Base-by-base conservation (phyloP, 2,888 invertebrate species). In the Flexamia atlantica region DNA sequence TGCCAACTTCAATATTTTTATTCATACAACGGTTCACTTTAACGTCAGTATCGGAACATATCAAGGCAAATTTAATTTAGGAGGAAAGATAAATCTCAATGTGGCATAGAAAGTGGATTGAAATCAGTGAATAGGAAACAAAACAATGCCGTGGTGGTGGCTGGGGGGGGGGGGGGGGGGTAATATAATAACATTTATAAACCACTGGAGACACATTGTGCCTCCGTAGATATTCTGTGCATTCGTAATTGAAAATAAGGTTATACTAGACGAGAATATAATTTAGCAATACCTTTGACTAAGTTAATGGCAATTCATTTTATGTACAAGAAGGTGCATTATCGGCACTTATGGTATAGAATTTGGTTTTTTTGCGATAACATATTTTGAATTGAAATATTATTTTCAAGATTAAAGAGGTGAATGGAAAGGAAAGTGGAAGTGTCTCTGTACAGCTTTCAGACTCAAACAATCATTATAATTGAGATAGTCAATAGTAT, bases 121-220 rank as follows among this genome's bases (percentile, higher is more conserved):
- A 30, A 68, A 36, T 36, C 32, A 28, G 30, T 30, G 30, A 68
- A 30, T 68, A 68, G 68, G 68, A 68, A 68, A 25, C 30, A 68
- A 30, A 68, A 68, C 68, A 68, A 68, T 68, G 4, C 36, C 5
- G 36, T 7, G 36, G 36, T 4, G 36, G 36, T 7, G 46, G 12
- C 7, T 4, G 46, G 14, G 46, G 46, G 46, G 46, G 46, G 46
- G 46, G 12, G 46, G 46, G 30, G 30, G 32, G 68, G 17, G 12
- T 1, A n/a, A 7, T 68, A 68, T 68, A 68, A 68, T 68, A 68
- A 68, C 30, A 68, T 68, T 68, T 68, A 68, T 32, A 68, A 20
- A 25, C 68, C 68, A 68, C 30, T 30, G 32, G 68, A 32, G 68
- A 68, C 20, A 32, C 68, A 68, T 68, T 68, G 12, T 12, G 46